Evolutionary conservation across 1,140 invertebrate genomes (phyloP).

Genomic region (Zaprionus nigranus): DNA sequence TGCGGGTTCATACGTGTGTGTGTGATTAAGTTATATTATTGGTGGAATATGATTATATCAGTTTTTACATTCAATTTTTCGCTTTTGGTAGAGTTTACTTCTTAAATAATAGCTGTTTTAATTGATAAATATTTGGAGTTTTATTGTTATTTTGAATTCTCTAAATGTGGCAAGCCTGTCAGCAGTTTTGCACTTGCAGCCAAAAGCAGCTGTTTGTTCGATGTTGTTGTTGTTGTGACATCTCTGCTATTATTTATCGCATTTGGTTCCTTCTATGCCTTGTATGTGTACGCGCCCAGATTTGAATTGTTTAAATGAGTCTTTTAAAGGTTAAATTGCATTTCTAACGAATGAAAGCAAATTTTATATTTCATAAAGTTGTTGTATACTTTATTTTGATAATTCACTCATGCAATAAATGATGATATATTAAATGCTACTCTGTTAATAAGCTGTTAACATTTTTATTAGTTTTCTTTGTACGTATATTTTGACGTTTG

Average conservation of each 20-base stretch:
- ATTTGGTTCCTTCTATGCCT: neutral
- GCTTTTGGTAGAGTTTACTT: neutral
- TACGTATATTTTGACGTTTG: neutral
- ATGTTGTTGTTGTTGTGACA: constrained; percentile 15
- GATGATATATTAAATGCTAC: constrained; percentile 1
- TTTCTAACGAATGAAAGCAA: too few relatives aligned
- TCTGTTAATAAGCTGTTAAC: neutral
- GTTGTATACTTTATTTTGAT: too few relatives aligned
- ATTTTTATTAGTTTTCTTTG: neutral
- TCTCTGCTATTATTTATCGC: constrained; percentile 2
- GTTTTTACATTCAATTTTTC: neutral
- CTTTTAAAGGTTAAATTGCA: neutral
- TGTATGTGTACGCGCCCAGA: neutral
- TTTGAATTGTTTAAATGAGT: neutral
- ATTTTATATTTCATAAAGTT: too few relatives aligned
- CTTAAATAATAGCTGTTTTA: neutral
- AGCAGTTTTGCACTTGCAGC: constrained; percentile 28
- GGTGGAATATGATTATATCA: neutral
- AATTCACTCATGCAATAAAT: neutral
- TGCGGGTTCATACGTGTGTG: neutral
- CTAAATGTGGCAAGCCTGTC: constrained; percentile 18
- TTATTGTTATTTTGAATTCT: neutral
- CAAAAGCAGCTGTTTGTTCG: constrained; percentile 32
- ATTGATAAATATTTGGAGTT: constrained; percentile 8
- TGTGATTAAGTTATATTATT: neutral